Base-by-base conservation (phyloP, 2,888 invertebrate species). In the Hirtodrosophila trivittata region DNA sequence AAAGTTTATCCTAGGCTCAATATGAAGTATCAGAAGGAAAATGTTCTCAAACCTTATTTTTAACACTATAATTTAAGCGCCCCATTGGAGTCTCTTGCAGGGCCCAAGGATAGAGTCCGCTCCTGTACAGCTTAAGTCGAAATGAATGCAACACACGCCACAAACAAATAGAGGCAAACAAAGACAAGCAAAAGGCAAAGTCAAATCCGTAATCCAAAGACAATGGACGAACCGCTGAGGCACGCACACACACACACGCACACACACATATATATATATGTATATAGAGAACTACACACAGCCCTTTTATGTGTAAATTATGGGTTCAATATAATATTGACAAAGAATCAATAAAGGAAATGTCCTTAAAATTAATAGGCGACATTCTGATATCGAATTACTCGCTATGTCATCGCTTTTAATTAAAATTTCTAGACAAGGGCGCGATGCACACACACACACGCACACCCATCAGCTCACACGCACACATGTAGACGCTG, bases 331-430 rank as follows among this genome's bases (percentile, higher is more conserved):
- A 87, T 77, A 80, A 86, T 87, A 87, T 87, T 87, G 87, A 85
- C 86, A 87, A 77, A 81, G 81, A 77, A 78, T 87, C 87, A 81
- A 87, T 87, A 78, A 83, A 81, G 85, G 77, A 87, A 86, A 87
- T 82, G 83, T 74, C 77, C 85, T 86, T 76, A 74, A 87, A 88
- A 88, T 87, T 88, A 88, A 88, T 87, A 86, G 86, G 75, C 85
- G 83, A 80, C 85, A 88, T 87, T 87, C 86, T 83, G 87, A 86
- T 87, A 86, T 87, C 74, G 80, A 86, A 87, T 89, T 88, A 89
- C 86, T 76, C 83, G 87, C 88, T 88, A 81, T 89, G 88, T 89
- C 88, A 89, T 88, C 86, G 88, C 87, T 87, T 89, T 88, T 88
- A 88, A 89, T 88, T 89, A 89, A 88, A 88, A 87, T 86, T 86